Base-by-base conservation (phyloP, 1,140 invertebrate species). In the Drosophila rufa region DNA sequence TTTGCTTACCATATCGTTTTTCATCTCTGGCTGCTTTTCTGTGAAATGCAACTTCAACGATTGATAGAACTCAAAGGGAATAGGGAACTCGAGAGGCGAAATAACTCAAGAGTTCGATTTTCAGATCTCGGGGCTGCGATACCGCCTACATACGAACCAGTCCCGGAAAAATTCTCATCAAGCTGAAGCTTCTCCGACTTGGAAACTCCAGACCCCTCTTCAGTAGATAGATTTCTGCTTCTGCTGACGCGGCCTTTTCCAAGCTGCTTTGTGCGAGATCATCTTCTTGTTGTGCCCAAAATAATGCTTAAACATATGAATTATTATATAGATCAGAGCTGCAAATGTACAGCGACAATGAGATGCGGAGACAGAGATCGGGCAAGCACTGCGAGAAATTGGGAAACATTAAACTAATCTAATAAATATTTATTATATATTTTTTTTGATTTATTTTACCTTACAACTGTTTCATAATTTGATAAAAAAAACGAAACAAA, bases 241-340 rank as follows among this genome's bases (percentile, higher is more conserved):
- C 53, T 66, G 84, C 84, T 87, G 84, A 87, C 80, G 85, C 57
- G 62, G 84, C 77, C 75, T 79, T 89, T 87, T 40, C 84, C 77
- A 80, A 84, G 84, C 78, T 89, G 60, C 68, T 40, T 68, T 68
- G 65, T 82, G 79, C 60, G 67, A 75, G 53, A 56, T 56, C 53
- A 40, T 56, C 53, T 40, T 79, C 62, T 19, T 86, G 55, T 75
- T 50, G 64, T 73, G 50, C 38, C 68, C 79, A 78, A 79, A 56
- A 83, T 71, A 79, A 83, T 83, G 76, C 70, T 80, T 62, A 80
- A 84, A 80, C 81, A 75, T 75, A 84, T 84, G 74, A 89, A 71
- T 89, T 89, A 89, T 81, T 89, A 89, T 89, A 90, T 89, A 89
- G 80, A 89, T 90, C 84, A 80, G 53, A 40, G 74, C 80, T 83